Evolutionary conservation across 2,888 invertebrate genomes (phyloP), one percentile per base, ranked within the genome.

Genomic region (Noctua janthina): DNA sequence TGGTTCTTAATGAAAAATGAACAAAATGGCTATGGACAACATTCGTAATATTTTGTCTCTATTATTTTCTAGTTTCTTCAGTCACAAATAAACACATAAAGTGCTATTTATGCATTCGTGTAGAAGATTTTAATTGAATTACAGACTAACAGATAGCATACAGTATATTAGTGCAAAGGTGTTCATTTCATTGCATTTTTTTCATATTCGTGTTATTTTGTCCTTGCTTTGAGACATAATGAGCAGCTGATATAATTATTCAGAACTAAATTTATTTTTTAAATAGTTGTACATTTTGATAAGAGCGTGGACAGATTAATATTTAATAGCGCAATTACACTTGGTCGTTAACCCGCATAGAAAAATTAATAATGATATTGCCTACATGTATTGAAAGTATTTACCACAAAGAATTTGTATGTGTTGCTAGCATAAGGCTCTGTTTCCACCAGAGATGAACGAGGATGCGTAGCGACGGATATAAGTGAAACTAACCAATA

Each of bases 101-200:
- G 6, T 43, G 39, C 29, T 17, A 11, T 15, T 5, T 43, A 7
- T 15, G 3, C 10, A 29, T 56, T 72, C 72, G 29, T 49, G 29
- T 23, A 72, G 17, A 66, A 71, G 8, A 56, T 67, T 79, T 79
- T 79, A 79, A 71, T 79, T 71, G 39, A 49, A 11, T 3, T 49
- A 13, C 17, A 62, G 20, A 20, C 54, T 8, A 54, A 54, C 20
- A 29, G 7, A 56, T 56, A 56, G 10, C 54, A 54, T 54, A 17
- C 49, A 49, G 46, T 46, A 1, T 0, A 46, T 46, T 46, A 46
- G 46, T 46, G 46, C 10, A 5, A 13, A 4, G 39, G 13, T 49
- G 49, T 49, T 49, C 49, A 49, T 49, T 15, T 46, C 46, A 46
- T 46, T 46, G 46, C 46, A 46, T 46, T 46, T 46, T 11, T 59